Conservation (phyloP, 2,113 vertebrate species). For the cat (Felis catus) region DNA sequence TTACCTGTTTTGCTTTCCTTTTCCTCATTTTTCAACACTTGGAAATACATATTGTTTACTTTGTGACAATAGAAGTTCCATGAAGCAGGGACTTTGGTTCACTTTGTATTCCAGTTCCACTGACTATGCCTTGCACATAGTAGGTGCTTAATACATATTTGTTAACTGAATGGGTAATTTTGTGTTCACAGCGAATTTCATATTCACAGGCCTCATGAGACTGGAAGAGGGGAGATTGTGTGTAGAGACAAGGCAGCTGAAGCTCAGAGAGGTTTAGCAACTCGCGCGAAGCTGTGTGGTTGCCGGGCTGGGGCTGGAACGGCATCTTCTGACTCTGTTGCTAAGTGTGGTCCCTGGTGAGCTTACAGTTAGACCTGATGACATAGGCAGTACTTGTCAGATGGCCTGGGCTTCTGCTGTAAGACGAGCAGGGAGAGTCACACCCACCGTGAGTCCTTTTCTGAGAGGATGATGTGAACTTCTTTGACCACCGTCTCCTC, state of each 20-base stretch:
- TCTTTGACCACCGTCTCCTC: background rate
- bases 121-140: background rate
- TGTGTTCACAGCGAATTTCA: background rate
- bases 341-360: background rate
- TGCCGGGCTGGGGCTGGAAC: background rate
- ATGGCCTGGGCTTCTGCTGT: background rate
- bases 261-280: background rate
- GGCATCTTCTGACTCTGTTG: too few relatives aligned
- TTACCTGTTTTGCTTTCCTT: background rate
- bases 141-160: background rate
- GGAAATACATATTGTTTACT: background rate
- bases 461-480: background rate
- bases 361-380: background rate
- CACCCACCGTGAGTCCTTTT: background rate
- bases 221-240: background rate
- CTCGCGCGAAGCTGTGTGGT: background rate
- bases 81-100: background rate
- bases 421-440: background rate
- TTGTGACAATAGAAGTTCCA: background rate
- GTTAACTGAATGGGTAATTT: background rate
- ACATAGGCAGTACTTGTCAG: rapidly evolving
- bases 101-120: background rate
- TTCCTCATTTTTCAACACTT: background rate
- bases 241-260: background rate
- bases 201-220: background rate